Evolutionary conservation across 2,888 invertebrate genomes (phyloP).

Genomic region (Ephialtes manifestator): DNA sequence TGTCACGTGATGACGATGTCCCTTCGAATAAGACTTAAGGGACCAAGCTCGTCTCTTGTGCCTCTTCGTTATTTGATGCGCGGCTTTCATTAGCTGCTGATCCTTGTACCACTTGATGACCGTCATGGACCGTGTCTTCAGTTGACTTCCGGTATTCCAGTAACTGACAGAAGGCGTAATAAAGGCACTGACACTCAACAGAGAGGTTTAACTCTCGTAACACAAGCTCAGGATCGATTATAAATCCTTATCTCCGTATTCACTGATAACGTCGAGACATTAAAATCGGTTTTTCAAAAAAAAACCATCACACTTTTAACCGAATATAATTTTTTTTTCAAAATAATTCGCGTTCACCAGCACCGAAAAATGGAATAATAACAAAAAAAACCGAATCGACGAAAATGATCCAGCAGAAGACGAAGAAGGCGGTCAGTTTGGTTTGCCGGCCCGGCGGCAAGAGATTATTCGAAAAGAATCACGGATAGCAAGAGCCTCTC

Average conservation of each 20-base stretch:
- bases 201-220: conserved; percentile 15
- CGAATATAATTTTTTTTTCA: background rate
- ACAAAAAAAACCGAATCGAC: background rate
- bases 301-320: background rate
- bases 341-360: conserved; percentile 29
- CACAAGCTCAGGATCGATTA: conserved; percentile 41
- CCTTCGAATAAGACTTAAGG: conserved; percentile 72
- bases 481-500: conserved; percentile 51
- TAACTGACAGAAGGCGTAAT: conserved; percentile 7
- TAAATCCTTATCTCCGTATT: conserved; percentile 28
- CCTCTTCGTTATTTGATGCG: conserved; percentile 69
- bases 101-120: conserved; percentile 70
- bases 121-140: conserved; percentile 74
- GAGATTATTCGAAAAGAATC: conserved; percentile 65
- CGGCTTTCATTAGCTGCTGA: conserved; percentile 71
- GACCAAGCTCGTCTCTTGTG: conserved; percentile 74
- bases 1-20: conserved; percentile 49
- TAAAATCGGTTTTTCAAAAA: conserved; percentile 1
- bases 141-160: conserved; percentile 41
- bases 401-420: background rate
- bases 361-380: background rate
- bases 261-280: conserved; percentile 28
- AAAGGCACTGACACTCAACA: conserved; percentile 35
- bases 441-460: conserved; percentile 59
- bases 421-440: conserved; percentile 48